phyloP scores from a whole-genome alignment of 2,888 invertebrate species.

The Athalia circularis region DNA sequence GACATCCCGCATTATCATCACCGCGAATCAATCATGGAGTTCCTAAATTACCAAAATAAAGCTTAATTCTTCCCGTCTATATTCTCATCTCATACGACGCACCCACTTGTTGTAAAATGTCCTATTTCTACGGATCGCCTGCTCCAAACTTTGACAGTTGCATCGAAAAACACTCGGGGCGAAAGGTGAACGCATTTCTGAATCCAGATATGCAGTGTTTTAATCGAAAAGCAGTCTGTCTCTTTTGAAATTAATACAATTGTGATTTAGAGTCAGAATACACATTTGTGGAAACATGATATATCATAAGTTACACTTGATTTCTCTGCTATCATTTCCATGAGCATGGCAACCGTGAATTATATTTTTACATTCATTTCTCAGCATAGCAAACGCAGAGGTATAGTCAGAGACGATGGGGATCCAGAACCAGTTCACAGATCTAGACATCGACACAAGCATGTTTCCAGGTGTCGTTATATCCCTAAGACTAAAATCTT shows the following conservation, averaged over 20 bases:
- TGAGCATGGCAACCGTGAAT: background rate
- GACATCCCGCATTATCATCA: too few species aligned
- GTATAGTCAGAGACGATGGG: slow-evolving; percentile 45
- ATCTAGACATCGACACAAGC: slow-evolving; percentile 58
- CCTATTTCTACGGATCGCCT: slow-evolving; percentile 60
- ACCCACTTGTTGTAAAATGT: slow-evolving; percentile 52
- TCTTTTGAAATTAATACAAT: background rate
- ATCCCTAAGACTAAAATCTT: slow-evolving; percentile 50
- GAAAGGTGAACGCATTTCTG: slow-evolving; percentile 52
- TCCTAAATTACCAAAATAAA: background rate
- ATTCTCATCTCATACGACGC: background rate
- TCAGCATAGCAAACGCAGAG: slow-evolving; percentile 57
- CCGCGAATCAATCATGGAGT: too few species aligned
- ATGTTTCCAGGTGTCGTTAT: slow-evolving; percentile 54
- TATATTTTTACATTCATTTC: background rate
- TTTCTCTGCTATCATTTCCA: slow-evolving; percentile 12
- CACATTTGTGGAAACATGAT: background rate
- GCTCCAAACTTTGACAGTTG: slow-evolving; percentile 51
- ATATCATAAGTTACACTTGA: slow-evolving; percentile 1
- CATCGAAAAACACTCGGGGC: slow-evolving; percentile 50
- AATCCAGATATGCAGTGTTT: too few species aligned
- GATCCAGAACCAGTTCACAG: slow-evolving; percentile 59
- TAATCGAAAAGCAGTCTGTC: background rate
- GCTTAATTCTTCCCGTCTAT: background rate
- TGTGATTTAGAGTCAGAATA: background rate